phyloP scores from a whole-genome alignment of 2,113 vertebrate species.

The Clarias magur region DNA sequence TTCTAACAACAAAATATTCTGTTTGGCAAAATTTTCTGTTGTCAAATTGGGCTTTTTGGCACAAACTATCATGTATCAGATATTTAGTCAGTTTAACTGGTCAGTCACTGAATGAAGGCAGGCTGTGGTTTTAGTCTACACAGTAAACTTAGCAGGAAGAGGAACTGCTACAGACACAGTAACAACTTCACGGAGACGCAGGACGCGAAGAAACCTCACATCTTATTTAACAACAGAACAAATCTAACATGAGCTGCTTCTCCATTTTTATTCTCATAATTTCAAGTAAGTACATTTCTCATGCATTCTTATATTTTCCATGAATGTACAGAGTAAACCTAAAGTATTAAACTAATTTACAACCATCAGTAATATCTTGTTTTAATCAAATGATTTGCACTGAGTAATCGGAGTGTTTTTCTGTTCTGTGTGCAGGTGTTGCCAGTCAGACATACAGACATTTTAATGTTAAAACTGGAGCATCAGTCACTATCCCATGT shows the following conservation, averaged over 20 bases:
- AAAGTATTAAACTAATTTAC: no score
- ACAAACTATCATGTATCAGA: not conserved
- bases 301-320: no score
- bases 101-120: not conserved
- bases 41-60: not conserved
- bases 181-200: not conserved
- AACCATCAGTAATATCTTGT: no score
- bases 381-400: not conserved
- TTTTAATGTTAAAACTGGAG: conserved; percentile 27
- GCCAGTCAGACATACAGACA: not conserved
- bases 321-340: no score
- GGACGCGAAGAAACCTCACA: not conserved
- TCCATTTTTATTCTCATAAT: not conserved
- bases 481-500: conserved; percentile 38
- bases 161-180: not conserved
- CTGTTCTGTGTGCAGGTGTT: not conserved
- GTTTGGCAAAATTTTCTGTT: not conserved
- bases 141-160: not conserved
- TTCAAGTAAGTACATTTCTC: no score
- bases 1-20: not conserved
- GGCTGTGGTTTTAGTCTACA: not conserved
- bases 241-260: not conserved
- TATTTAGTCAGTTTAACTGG: not conserved
- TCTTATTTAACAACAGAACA: not conserved
- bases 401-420: not conserved